Evolutionary conservation across 2,888 invertebrate species (phyloP).

Genomic region (Apotomis turbidana): DNA sequence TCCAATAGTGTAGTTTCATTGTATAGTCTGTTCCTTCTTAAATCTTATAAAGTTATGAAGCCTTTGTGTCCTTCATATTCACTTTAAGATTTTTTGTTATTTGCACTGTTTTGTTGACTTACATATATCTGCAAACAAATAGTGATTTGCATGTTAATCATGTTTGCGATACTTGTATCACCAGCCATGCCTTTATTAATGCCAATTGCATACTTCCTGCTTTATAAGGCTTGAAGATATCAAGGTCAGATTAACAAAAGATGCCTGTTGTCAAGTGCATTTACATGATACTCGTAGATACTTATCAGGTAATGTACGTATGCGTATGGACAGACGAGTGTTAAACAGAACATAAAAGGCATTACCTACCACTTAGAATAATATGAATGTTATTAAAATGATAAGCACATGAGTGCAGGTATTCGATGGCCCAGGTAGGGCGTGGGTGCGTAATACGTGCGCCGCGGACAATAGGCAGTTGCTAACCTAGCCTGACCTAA

Average conservation of each 20-base stretch:
- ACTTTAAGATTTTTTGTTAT: background rate
- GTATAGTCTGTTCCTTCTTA: background rate
- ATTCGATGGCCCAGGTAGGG: slow-evolving; percentile 10
- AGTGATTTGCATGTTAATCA: slow-evolving; percentile 29
- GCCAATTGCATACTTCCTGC: slow-evolving; percentile 29
- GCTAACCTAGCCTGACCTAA: slow-evolving; percentile 62
- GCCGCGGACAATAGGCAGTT: slow-evolving; percentile 57
- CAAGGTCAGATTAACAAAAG: slow-evolving; percentile 26
- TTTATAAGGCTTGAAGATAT: slow-evolving; percentile 29
- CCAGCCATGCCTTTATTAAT: slow-evolving; percentile 19
- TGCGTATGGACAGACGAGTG: background rate
- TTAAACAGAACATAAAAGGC: slow-evolving; percentile 2
- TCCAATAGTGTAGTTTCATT: background rate
- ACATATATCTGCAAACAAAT: slow-evolving; percentile 3
- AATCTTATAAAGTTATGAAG: too few relatives aligned
- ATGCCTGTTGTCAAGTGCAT: slow-evolving; percentile 17
- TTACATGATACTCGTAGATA: slow-evolving; percentile 6
- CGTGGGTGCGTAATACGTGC: slow-evolving; percentile 49
- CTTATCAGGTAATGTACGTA: slow-evolving; percentile 1
- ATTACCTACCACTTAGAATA: slow-evolving; percentile 9
- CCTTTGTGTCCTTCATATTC: background rate
- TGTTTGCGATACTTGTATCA: slow-evolving; percentile 15
- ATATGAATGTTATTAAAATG: slow-evolving; percentile 9
- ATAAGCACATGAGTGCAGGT: slow-evolving; percentile 16
- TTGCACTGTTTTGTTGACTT: slow-evolving; percentile 6